Conservation (phyloP, 2,113 vertebrate genomes). For the Columbina picui region DNA sequence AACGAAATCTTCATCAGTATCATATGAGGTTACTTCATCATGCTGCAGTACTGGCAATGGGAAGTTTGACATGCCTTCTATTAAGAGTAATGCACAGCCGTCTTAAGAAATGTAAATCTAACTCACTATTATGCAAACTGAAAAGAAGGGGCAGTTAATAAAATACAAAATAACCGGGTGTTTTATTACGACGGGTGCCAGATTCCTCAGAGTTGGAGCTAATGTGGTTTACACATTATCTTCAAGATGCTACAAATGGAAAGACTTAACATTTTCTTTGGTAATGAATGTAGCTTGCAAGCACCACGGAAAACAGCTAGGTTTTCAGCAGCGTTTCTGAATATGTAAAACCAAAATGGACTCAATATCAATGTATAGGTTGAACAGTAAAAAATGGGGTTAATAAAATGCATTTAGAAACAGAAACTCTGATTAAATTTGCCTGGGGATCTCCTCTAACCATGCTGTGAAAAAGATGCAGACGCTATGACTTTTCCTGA, state of each 20-base stretch:
- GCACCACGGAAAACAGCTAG: neutral
- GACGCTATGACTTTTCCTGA: constrained; percentile 1
- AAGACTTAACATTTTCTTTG: neutral
- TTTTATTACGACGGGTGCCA: constrained; percentile 42
- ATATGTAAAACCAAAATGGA: neutral
- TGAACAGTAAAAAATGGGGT: neutral
- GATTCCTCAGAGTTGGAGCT: neutral
- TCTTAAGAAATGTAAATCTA: constrained; percentile 74
- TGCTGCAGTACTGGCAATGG: neutral
- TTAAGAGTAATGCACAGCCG: constrained; percentile 66
- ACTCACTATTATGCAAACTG: constrained; percentile 72
- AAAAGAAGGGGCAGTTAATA: constrained; percentile 74
- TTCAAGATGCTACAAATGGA: neutral
- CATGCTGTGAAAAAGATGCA: constrained; percentile 47
- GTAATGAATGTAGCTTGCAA: neutral
- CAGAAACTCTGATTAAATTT: constrained; percentile 21
- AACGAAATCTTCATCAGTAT: constrained; percentile 78
- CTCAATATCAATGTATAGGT: neutral
- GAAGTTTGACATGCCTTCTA: constrained; percentile 60
- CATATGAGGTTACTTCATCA: constrained; percentile 72
- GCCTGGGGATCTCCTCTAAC: constrained; percentile 8
- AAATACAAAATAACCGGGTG: constrained; percentile 67
- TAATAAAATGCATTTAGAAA: constrained; percentile 31
- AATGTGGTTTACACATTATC: neutral
- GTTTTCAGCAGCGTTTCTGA: neutral